Conservation (phyloP, 1,140 invertebrate genomes). For the Atopsyche davidsoni region DNA sequence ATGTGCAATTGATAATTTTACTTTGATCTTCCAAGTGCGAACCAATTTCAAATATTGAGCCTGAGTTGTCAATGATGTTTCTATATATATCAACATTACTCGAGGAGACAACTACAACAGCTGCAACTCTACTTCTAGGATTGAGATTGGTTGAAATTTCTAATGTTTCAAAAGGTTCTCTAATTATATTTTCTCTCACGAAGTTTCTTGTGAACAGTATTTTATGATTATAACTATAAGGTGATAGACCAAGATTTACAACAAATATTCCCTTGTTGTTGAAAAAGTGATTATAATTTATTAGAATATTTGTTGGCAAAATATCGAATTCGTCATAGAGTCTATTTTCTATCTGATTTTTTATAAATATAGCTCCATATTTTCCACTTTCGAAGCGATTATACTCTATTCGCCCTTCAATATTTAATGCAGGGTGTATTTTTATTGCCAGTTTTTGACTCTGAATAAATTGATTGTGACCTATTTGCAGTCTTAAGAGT, state of each 20-base stretch:
- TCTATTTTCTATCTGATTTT: conserved; percentile 72
- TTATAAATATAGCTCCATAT: conserved; percentile 80
- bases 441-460: conserved; percentile 72
- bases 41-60: conserved; percentile 88
- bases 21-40: conserved; percentile 93
- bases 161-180: conserved; percentile 74
- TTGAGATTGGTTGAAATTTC: conserved; percentile 64
- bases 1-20: conserved; percentile 86
- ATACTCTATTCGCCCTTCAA: conserved; percentile 72
- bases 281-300: conserved; percentile 86
- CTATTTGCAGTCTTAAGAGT: conserved; percentile 67
- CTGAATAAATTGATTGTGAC: conserved; percentile 75
- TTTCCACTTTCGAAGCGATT: conserved; percentile 80
- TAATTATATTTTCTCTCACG: conserved; percentile 77
- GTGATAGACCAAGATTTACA: conserved; percentile 77
- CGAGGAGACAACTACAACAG: conserved; percentile 82
- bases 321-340: conserved; percentile 61
- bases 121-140: conserved; percentile 81
- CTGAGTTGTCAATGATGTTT: conserved; percentile 89
- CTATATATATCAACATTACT: conserved; percentile 85
- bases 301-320: conserved; percentile 61
- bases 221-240: conserved; percentile 74
- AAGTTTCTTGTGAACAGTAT: conserved; percentile 86
- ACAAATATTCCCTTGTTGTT: conserved; percentile 84
- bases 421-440: conserved; percentile 79